Percentiles rank a stretch among this genome's conserved stretches.
Conservation (phyloP, 2,113 vertebrate species). For the Cebus imitator region DNA sequence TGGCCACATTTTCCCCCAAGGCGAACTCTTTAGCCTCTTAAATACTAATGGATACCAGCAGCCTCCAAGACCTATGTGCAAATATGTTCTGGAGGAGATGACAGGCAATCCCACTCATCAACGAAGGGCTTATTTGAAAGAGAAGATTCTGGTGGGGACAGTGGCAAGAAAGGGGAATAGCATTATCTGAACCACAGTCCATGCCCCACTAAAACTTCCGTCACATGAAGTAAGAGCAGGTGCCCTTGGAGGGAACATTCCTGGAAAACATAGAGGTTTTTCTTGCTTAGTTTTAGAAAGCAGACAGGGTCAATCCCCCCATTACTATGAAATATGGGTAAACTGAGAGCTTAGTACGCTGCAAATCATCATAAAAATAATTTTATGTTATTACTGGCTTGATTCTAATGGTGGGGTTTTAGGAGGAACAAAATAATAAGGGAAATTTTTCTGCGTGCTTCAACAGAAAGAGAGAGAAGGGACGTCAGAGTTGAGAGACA, state of each 20-base stretch:
- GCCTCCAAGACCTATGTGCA: background rate
- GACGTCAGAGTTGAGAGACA: background rate
- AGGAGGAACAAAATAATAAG: background rate
- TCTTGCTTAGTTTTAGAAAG: constrained; percentile 22
- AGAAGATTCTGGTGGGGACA: background rate
- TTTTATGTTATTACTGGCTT: background rate
- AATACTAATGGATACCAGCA: background rate
- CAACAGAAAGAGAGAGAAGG: background rate
- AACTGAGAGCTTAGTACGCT: background rate
- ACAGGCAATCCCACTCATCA: background rate
- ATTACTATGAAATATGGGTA: background rate
- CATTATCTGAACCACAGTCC: background rate
- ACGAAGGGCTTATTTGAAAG: background rate
- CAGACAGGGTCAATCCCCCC: background rate
- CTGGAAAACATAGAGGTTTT: background rate
- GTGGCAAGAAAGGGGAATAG: background rate
- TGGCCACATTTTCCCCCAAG: background rate
- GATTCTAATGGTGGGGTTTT: background rate
- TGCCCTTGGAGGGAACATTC: background rate
- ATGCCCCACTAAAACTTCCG: background rate
- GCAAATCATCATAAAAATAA: background rate
- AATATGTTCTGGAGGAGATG: background rate
- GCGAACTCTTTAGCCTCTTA: background rate
- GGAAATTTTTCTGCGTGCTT: background rate
- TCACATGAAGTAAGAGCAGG: background rate